These are phyloP conservation scores for Apis laboriosa DNA, from an alignment of 1,140 invertebrate genomes.

Conservation along the genomic window DNA sequence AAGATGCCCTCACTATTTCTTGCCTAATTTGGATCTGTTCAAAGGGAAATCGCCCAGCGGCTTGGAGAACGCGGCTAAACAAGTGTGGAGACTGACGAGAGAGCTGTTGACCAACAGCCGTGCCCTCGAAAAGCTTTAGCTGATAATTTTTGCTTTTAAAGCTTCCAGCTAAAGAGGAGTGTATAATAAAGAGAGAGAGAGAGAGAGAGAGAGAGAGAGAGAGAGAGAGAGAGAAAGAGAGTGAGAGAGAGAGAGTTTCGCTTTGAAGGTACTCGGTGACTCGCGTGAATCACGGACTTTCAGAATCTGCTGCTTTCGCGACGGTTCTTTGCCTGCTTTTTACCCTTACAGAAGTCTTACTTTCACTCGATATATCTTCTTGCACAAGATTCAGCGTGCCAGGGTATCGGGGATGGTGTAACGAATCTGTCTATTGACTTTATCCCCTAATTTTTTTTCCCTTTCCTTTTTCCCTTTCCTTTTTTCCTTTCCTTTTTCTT, in stretches of 20 bases:
- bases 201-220: not conserved
- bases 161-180: not conserved
- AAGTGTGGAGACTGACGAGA: constrained; percentile 93
- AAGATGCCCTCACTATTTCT: constrained; percentile 95
- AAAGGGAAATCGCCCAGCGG: constrained; percentile 93
- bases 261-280: not conserved
- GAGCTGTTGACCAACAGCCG: constrained; percentile 94
- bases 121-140: constrained; percentile 92
- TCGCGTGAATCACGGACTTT: constrained; percentile 14
- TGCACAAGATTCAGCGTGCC: constrained; percentile 31
- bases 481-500: too few relatives aligned
- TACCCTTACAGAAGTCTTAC: constrained; percentile 12
- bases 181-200: not conserved
- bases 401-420: constrained; percentile 31
- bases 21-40: constrained; percentile 93
- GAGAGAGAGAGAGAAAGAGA: not conserved
- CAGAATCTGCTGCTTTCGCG: constrained; percentile 24
- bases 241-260: not conserved
- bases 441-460: not conserved
- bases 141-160: too few relatives aligned
- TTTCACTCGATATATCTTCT: constrained; percentile 50
- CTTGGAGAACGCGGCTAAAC: constrained; percentile 94
- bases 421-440: not conserved
- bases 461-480: not conserved
- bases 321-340: constrained; percentile 44